A percentile compares a stretch with the other conserved stretches of the same genome.
Conservation (phyloP, 2,888 invertebrate genomes). For the Phlogophora meticulosa region DNA sequence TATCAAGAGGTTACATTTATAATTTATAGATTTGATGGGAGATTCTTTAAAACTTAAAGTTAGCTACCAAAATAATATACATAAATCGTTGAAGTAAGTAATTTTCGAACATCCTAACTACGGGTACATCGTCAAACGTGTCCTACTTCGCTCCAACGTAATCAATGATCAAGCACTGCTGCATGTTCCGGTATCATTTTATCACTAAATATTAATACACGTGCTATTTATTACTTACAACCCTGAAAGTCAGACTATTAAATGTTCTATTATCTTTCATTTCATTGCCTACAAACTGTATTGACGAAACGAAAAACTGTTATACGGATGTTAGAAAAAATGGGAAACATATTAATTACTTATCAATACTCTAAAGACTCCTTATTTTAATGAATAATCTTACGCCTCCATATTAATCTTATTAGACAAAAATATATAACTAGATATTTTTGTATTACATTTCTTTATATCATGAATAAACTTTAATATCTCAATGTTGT, state of each 20-base stretch:
- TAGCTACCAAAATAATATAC: slow-evolving; percentile 14
- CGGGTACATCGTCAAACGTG: neutral
- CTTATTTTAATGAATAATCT: slow-evolving; percentile 59
- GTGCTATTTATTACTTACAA: slow-evolving; percentile 74
- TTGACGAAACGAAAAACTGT: slow-evolving; percentile 52
- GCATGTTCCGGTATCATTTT: slow-evolving; percentile 49
- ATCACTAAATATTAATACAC: slow-evolving; percentile 62
- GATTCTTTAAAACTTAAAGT: neutral
- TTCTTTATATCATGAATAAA: slow-evolving; percentile 54
- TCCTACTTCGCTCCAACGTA: slow-evolving; percentile 25
- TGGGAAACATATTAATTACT: slow-evolving; percentile 48
- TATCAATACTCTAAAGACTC: slow-evolving; percentile 55
- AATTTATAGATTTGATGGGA: neutral
- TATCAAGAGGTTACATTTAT: neutral
- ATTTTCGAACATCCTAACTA: slow-evolving; percentile 49
- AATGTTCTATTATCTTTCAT: slow-evolving; percentile 68
- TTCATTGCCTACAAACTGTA: slow-evolving; percentile 61
- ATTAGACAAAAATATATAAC: slow-evolving; percentile 75
- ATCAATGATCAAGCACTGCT: slow-evolving; percentile 31
- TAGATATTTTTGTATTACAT: slow-evolving; percentile 52
- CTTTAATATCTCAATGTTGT: slow-evolving; percentile 54
- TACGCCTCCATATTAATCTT: slow-evolving; percentile 57
- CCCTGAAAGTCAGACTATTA: slow-evolving; percentile 83
- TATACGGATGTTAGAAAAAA: slow-evolving; percentile 47
- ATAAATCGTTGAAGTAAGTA: slow-evolving; percentile 8